Base-by-base conservation (phyloP, 2,888 invertebrate genomes). In the Caenorhabditis sulstoni region DNA sequence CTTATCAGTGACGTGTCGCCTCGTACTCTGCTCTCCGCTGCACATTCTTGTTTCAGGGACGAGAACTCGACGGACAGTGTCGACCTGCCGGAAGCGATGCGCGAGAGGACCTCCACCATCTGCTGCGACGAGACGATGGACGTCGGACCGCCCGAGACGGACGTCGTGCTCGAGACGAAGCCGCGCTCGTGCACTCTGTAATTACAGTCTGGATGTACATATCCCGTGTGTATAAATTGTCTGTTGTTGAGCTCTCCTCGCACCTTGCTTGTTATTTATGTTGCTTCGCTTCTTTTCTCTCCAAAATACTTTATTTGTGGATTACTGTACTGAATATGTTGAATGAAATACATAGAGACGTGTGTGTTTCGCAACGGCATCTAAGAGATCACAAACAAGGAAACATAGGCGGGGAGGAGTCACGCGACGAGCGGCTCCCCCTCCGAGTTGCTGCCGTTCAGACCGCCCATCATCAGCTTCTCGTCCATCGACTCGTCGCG, bases 121-220 rank as follows among this genome's bases (percentile, higher is more conserved):
- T 79, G 29, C 29, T 29, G 73, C 22, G 79, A 73, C 5, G 79
- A 79, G 39, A 35, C 74, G 8, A 79, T 79, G 79, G 74, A 70
- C 29, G 59, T 70, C 2, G 64, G 58, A n/a, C 23, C 61, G 23
- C 47, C 50, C 16, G 79, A 79, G 52, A 59, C 58, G 5, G 81
- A 81, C 16, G 59, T 59, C n/a, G 73, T 57, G 29, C 45, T 64
- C 14, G 80, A 80, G 23, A 70, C 70, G 50, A 82, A 82, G 22
- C 80, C 78, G 5, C 57, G 82, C 16, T 77, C 82, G 11, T 71
- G 75, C 37, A 82, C 82, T 9, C 39, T 82, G 71, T 82, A 67
- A 62, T 18, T 47, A 47, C 41, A 41, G 41, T 41, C 41, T 11
- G 29, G 3, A 3, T 71, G 55, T 71, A 62, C 45, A 68, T 68